phyloP scores from a whole-genome alignment of 1,140 invertebrate genomes.

The Colletes latitarsis region DNA sequence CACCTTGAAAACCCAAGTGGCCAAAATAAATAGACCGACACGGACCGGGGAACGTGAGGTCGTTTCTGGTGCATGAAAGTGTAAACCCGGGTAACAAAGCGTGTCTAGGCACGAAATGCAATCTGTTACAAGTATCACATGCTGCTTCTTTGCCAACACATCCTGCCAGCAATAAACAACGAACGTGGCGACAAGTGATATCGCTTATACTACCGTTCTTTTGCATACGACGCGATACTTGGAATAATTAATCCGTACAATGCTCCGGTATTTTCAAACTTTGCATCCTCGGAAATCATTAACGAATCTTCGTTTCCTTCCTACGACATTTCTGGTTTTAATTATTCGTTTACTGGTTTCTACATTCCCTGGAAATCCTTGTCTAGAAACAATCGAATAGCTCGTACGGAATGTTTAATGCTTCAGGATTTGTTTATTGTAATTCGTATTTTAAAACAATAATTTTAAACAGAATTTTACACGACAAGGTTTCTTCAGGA shows the following conservation, averaged over 20 bases:
- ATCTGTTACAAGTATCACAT: slow-evolving; percentile 67
- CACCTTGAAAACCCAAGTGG: slow-evolving; percentile 63
- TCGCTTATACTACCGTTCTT: slow-evolving; percentile 42
- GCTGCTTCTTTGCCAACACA: slow-evolving; percentile 65
- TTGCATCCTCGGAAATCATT: background rate
- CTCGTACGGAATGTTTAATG: no score
- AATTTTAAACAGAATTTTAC: no score
- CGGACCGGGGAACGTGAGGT: slow-evolving; percentile 61
- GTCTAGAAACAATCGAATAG: no score
- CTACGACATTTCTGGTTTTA: background rate
- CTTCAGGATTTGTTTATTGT: no score
- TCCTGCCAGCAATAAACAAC: slow-evolving; percentile 62
- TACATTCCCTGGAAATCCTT: no score
- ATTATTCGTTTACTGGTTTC: no score
- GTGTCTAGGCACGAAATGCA: slow-evolving; percentile 67
- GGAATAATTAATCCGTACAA: slow-evolving; percentile 43
- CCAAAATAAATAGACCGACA: slow-evolving; percentile 65
- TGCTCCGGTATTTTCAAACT: background rate
- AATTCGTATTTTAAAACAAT: no score
- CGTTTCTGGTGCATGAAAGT: slow-evolving; percentile 67
- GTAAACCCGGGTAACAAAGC: slow-evolving; percentile 68
- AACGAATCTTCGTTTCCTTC: no score
- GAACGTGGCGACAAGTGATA: slow-evolving; percentile 63
- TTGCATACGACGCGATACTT: slow-evolving; percentile 38
- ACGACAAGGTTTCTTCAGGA: no score